Conservation (phyloP, 2,113 vertebrate species). For the Calypte anna region DNA sequence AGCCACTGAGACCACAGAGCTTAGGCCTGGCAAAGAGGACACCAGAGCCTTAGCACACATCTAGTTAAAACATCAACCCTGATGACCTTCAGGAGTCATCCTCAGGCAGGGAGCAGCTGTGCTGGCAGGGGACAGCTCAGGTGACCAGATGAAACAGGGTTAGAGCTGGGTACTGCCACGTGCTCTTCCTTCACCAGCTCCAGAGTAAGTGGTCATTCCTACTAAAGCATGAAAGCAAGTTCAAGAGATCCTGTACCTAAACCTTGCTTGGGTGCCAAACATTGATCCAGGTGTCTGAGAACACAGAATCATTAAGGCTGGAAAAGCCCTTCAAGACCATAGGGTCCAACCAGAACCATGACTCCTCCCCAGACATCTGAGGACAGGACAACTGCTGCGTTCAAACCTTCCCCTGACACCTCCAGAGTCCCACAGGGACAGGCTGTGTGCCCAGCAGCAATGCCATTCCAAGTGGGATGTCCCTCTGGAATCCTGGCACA, state of each 20-base stretch:
- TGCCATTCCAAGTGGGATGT: rapidly evolving
- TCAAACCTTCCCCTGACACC: background rate
- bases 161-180: rapidly evolving
- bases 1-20: background rate
- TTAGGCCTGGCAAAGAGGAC: rapidly evolving
- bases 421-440: background rate
- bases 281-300: background rate
- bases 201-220: background rate
- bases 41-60: background rate
- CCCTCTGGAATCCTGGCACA: rapidly evolving
- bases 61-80: too few relatives aligned
- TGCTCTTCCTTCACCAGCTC: background rate
- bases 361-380: background rate
- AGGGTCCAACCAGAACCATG: too few relatives aligned
- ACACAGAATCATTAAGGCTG: too few relatives aligned
- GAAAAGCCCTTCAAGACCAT: too few relatives aligned
- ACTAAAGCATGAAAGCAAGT: background rate
- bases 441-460: too few relatives aligned
- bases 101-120: too few relatives aligned
- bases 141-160: background rate
- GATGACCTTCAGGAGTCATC: background rate
- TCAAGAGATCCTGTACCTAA: background rate
- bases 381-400: background rate
- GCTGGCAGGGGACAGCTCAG: background rate
- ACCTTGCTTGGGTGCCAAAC: background rate